These are phyloP conservation scores for Megathymus violae DNA, from an alignment of 1,140 invertebrate genomes.

Conservation along the genomic window DNA sequence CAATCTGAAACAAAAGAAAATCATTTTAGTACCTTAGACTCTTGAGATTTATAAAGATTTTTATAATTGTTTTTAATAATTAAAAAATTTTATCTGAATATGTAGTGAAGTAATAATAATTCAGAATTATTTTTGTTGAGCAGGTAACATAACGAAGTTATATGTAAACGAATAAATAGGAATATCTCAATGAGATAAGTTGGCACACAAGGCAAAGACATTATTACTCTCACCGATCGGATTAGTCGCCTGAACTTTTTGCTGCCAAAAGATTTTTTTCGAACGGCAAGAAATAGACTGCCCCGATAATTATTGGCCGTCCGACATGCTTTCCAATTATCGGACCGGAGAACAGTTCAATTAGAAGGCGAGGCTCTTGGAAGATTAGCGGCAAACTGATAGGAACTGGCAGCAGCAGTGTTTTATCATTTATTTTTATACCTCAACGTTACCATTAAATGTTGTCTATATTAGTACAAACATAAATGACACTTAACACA, in stretches of 20 bases:
- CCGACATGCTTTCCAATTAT: constrained; percentile 44
- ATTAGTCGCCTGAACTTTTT: constrained; percentile 15
- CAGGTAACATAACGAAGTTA: not conserved
- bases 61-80: too few species aligned
- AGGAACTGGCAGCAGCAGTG: not conserved
- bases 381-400: constrained; percentile 30
- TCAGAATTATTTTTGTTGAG: too few species aligned
- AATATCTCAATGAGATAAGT: constrained; percentile 2
- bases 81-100: too few species aligned
- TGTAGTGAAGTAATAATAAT: too few species aligned
- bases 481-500: too few species aligned
- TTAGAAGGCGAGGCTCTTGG: constrained; percentile 40
- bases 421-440: not conserved
- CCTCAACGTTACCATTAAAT: too few species aligned
- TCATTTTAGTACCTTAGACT: constrained; percentile 1
- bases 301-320: constrained; percentile 26
- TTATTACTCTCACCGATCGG: constrained; percentile 10
- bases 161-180: not conserved
- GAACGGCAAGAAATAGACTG: constrained; percentile 17
- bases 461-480: too few species aligned
- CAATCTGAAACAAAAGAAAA: constrained; percentile 90
- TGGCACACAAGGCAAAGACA: constrained; percentile 13
- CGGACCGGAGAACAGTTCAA: constrained; percentile 41
- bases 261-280: constrained; percentile 27
- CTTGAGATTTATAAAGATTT: too few species aligned